Conservation (phyloP, 2,797 vertebrate genomes). For the Chaenodraco wilsoni region DNA sequence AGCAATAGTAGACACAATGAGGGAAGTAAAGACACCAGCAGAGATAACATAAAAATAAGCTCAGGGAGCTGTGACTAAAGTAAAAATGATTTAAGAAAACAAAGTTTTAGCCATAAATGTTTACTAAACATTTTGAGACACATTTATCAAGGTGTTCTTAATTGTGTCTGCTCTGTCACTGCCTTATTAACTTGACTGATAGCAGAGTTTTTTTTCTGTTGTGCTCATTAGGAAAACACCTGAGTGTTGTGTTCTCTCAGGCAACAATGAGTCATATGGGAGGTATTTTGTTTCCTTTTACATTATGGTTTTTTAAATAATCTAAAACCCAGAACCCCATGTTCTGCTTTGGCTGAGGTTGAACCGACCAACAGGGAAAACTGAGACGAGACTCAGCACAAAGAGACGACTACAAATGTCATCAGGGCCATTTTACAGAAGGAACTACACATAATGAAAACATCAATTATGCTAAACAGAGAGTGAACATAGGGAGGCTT, state of each 20-base stretch:
- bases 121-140: constrained; percentile 3
- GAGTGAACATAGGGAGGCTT: background rate
- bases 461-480: background rate
- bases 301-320: background rate
- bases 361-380: background rate
- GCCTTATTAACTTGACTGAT: constrained; percentile 45
- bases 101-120: background rate
- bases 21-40: no score
- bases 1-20: no score
- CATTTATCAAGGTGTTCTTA: background rate
- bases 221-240: constrained; percentile 33
- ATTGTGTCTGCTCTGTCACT: constrained; percentile 14
- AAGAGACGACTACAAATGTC: background rate
- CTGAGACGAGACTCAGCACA: background rate
- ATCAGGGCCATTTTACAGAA: background rate
- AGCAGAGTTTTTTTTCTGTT: background rate
- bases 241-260: constrained; percentile 6
- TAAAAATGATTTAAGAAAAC: no score
- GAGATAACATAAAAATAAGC: no score
- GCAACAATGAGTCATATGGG: constrained; percentile 35
- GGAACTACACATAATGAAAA: background rate
- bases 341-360: background rate
- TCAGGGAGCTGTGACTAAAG: no score
- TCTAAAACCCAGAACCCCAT: background rate
- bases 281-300: constrained; percentile 1